phyloP scores from a whole-genome alignment of 2,113 vertebrate genomes.

The Oxyura jamaicensis region DNA sequence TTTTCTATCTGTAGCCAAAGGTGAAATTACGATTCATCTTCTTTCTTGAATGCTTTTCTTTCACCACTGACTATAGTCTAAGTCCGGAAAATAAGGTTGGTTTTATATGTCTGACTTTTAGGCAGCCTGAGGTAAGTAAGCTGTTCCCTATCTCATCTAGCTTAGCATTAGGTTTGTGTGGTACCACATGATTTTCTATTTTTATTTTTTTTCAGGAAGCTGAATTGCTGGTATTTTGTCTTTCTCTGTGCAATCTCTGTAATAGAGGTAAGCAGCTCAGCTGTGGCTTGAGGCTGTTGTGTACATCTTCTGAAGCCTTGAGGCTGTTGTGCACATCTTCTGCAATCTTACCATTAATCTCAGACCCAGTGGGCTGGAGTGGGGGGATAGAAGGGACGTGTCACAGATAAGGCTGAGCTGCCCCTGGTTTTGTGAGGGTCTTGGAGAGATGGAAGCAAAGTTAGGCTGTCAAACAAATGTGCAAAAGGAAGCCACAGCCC shows the following conservation, averaged over 20 bases:
- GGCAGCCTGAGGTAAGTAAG: not conserved
- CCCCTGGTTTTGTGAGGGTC: not conserved
- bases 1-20: not conserved
- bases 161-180: not conserved
- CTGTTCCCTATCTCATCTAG: not conserved
- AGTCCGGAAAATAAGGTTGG: not conserved
- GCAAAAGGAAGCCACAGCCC: not conserved
- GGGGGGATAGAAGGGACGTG: not conserved
- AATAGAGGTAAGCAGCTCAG: not conserved
- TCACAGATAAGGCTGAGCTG: not conserved
- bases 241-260: rapidly evolving
- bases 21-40: not conserved
- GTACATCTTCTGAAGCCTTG: rapidly evolving
- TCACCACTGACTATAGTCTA: not conserved
- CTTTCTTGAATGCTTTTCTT: not conserved
- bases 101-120: not conserved
- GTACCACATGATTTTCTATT: not conserved
- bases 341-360: not conserved
- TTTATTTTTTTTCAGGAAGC: not conserved
- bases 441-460: not conserved
- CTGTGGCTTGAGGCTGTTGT: not conserved
- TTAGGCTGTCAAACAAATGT: not conserved
- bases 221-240: not conserved
- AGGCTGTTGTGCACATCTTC: rapidly evolving
- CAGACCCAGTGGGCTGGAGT: not conserved